phyloP scores from a whole-genome alignment of 2,888 invertebrate genomes.

The Pheosia gnoma region DNA sequence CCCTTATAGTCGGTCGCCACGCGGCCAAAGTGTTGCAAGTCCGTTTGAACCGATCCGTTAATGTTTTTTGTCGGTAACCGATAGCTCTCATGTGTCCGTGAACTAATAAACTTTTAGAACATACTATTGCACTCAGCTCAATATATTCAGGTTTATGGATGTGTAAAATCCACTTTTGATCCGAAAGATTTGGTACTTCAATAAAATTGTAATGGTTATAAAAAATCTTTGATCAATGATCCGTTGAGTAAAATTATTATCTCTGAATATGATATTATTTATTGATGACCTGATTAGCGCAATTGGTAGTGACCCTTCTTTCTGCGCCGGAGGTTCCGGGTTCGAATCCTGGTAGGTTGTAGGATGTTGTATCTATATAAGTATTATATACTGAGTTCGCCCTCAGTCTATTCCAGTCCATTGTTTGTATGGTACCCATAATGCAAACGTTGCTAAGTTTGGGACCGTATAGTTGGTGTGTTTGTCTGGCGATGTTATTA shows the following conservation, averaged over 20 bases:
- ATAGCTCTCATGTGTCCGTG: slow-evolving; percentile 56
- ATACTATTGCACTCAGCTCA: slow-evolving; percentile 58
- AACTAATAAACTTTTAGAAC: slow-evolving; percentile 57
- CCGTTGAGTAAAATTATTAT: background rate
- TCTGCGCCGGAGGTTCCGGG: too few species aligned
- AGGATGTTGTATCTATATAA: too few species aligned
- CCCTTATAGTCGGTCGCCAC: slow-evolving; percentile 51
- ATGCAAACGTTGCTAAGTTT: too few species aligned
- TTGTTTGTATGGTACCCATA: too few species aligned
- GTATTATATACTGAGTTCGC: too few species aligned
- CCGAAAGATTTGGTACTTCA: slow-evolving; percentile 19
- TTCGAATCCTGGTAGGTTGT: too few species aligned
- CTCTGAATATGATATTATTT: background rate
- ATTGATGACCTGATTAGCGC: too few species aligned
- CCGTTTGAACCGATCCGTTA: slow-evolving; percentile 55
- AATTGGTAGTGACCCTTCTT: too few species aligned
- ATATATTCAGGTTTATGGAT: slow-evolving; percentile 63
- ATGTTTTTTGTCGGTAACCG: slow-evolving; percentile 65
- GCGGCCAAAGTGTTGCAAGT: slow-evolving; percentile 52
- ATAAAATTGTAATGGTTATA: slow-evolving; percentile 33
- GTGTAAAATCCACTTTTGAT: slow-evolving; percentile 49
- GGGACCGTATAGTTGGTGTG: too few species aligned
- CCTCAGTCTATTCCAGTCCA: too few species aligned
- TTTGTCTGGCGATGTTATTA: too few species aligned
- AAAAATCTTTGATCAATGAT: slow-evolving; percentile 46